Evolutionary conservation across 2,113 vertebrate genomes (phyloP).

Genomic region (Psilopsiagon aurifrons): DNA sequence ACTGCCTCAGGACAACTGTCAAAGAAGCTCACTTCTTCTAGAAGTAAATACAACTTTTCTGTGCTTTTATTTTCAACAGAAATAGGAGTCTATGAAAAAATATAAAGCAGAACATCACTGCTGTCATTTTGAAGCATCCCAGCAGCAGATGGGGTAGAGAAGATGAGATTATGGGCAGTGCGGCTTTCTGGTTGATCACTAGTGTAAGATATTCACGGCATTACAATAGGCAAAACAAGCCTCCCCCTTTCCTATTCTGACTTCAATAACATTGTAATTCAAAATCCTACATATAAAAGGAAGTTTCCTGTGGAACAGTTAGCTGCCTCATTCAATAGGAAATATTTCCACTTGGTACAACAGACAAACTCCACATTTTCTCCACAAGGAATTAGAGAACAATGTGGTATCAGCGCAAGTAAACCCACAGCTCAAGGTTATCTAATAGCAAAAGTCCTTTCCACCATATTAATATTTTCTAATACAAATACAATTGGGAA

Average conservation of each 20-base stretch:
- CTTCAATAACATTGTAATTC: not conserved
- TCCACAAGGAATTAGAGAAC: not conserved
- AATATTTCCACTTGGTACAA: not conserved
- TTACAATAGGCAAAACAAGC: not conserved
- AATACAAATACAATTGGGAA: not conserved
- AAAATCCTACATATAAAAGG: not conserved
- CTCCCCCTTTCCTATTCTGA: not conserved
- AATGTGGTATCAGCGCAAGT: not conserved
- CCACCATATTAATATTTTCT: not conserved
- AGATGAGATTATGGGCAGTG: not conserved
- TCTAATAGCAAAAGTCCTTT: not conserved
- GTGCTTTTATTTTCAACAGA: constrained; percentile 35
- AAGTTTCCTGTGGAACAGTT: not conserved
- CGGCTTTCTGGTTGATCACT: not conserved
- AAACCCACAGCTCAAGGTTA: not conserved
- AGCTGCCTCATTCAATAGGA: not conserved
- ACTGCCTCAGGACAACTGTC: constrained; percentile 63
- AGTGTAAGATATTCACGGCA: not conserved
- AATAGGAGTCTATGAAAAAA: not conserved
- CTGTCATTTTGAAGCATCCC: constrained; percentile 38
- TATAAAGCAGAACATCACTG: constrained; percentile 28
- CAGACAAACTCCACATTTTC: not conserved
- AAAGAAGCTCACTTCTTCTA: constrained; percentile 33
- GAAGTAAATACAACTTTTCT: constrained; percentile 21
- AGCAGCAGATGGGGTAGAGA: not conserved